Conservation (phyloP, 2,888 invertebrate species). For the Torymus tubicola region DNA sequence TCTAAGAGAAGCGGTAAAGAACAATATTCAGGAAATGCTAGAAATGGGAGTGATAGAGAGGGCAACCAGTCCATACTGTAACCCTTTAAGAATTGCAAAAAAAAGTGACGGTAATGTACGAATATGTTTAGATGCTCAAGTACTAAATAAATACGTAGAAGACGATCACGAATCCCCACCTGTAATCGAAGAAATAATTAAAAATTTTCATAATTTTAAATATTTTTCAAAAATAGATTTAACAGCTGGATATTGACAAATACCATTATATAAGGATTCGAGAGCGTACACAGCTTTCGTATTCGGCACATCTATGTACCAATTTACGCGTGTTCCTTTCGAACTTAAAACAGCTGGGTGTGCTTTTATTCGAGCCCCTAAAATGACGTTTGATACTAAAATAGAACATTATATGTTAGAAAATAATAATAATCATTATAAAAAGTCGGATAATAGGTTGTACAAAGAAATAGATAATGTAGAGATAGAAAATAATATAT, state of each 20-base stretch:
- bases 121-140: conserved; percentile 65
- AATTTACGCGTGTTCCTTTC: neutral
- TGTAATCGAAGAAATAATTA: conserved; percentile 52
- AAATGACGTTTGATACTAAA: too few relatives aligned
- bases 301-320: neutral
- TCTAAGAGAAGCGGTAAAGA: conserved; percentile 59
- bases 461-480: too few relatives aligned
- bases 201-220: conserved; percentile 44
- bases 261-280: neutral
- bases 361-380: conserved; percentile 8
- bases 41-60: conserved; percentile 62
- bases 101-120: conserved; percentile 62
- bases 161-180: conserved; percentile 61
- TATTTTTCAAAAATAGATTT: conserved; percentile 57
- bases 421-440: too few relatives aligned
- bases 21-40: conserved; percentile 62
- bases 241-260: conserved; percentile 58
- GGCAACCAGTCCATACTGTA: conserved; percentile 62
- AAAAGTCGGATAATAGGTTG: too few relatives aligned
- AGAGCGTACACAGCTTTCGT: conserved; percentile 1
- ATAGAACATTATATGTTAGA: too few relatives aligned
- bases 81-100: conserved; percentile 64
- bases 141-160: conserved; percentile 63
- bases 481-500: neutral
- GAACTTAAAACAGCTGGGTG: neutral